Conservation (phyloP, 2,888 invertebrate genomes). For the Thecophora atra region DNA sequence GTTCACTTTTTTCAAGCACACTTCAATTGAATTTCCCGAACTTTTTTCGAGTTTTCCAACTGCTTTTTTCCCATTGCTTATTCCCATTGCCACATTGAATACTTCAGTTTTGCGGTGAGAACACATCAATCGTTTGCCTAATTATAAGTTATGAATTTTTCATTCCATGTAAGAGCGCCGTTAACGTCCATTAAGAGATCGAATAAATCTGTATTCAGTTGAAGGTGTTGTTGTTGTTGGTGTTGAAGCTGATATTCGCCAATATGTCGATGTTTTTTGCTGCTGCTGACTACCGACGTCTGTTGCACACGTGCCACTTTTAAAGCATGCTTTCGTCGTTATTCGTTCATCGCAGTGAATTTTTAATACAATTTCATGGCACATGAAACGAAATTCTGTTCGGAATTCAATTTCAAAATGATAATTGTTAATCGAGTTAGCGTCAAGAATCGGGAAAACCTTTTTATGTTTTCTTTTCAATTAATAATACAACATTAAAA, state of each 20-base stretch:
- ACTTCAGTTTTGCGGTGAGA: constrained; percentile 19
- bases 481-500: no score
- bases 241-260: constrained; percentile 25
- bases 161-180: constrained; percentile 15
- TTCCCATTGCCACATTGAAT: neutral
- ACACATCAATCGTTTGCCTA: constrained; percentile 43
- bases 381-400: neutral
- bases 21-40: no score
- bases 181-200: constrained; percentile 35
- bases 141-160: constrained; percentile 53
- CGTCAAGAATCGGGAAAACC: no score
- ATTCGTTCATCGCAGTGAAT: neutral
- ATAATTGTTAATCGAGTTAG: constrained; percentile 12
- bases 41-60: neutral
- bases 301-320: neutral
- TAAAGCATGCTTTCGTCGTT: neutral
- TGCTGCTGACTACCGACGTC: constrained; percentile 19
- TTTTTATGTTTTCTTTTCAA: no score
- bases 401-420: neutral
- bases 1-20: no score
- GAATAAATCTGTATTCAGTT: constrained; percentile 21
- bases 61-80: neutral
- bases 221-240: constrained; percentile 13
- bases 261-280: neutral
- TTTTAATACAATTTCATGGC: constrained; percentile 20